These are phyloP conservation scores for Chrysina gloriosa DNA, from an alignment of 2,888 invertebrate species.

Conservation along the genomic window DNA sequence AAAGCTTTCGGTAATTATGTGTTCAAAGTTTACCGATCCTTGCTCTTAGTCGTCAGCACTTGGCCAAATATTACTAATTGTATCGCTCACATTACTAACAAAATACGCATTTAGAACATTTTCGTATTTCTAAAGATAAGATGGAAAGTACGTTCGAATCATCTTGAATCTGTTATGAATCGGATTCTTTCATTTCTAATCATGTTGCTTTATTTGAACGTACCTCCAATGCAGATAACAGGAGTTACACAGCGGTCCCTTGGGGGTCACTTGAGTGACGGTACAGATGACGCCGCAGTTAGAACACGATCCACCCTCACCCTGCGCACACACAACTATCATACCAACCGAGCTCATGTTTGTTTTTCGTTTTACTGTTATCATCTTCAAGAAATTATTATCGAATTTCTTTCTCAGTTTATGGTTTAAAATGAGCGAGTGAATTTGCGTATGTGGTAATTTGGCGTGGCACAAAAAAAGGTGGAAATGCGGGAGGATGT, in stretches of 20 bases:
- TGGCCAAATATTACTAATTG: too few relatives aligned
- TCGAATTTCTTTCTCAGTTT: not conserved
- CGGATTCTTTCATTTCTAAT: conserved; percentile 31
- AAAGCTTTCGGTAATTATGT: too few relatives aligned
- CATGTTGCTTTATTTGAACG: conserved; percentile 59
- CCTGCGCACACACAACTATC: conserved; percentile 64
- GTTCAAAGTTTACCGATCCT: too few relatives aligned
- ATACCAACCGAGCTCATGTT: conserved; percentile 57
- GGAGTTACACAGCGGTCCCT: conserved; percentile 84
- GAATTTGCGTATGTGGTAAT: not conserved
- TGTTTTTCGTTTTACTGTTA: not conserved
- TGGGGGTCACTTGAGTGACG: conserved; percentile 78
- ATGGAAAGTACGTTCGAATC: conserved; percentile 7
- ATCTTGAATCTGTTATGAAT: not conserved
- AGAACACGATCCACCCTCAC: conserved; percentile 66
- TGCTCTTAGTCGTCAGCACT: too few relatives aligned
- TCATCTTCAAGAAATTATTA: not conserved
- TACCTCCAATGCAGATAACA: conserved; percentile 90
- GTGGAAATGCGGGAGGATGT: not conserved
- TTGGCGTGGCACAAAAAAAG: not conserved
- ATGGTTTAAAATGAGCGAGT: not conserved
- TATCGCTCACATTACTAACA: too few relatives aligned
- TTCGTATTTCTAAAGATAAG: too few relatives aligned
- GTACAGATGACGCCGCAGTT: conserved; percentile 82
- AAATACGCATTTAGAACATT: too few relatives aligned